Conservation (phyloP, 1,140 invertebrate genomes). For the Tribolium castaneum region DNA sequence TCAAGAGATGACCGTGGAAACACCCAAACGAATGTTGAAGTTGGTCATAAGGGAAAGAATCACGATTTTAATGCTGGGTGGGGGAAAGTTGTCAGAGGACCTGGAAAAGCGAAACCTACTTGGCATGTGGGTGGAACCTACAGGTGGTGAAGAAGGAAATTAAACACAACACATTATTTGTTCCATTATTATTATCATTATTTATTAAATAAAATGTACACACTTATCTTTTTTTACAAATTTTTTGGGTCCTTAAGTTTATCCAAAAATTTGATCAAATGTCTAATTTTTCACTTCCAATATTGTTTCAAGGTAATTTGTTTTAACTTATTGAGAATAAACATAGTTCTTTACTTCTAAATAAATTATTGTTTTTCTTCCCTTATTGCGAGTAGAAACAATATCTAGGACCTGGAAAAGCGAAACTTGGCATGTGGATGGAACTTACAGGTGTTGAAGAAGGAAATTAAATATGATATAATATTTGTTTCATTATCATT, state of each 20-base stretch:
- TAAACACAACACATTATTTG: not conserved
- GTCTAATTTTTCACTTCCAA: too few relatives aligned
- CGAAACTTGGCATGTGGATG: constrained; percentile 13
- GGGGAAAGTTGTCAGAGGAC: constrained; percentile 6
- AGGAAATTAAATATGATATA: not conserved
- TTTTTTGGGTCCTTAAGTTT: too few relatives aligned
- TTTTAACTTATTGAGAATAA: too few relatives aligned
- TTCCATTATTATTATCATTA: too few relatives aligned
- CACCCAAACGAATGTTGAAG: not conserved
- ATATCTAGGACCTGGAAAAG: not conserved
- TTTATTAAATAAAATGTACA: too few relatives aligned
- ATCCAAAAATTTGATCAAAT: too few relatives aligned
- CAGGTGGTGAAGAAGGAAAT: not conserved
- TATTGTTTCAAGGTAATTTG: too few relatives aligned
- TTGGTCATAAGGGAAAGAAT: constrained; percentile 5
- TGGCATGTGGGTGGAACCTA: constrained; percentile 15
- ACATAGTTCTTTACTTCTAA: too few relatives aligned
- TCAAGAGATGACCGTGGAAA: not conserved
- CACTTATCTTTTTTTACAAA: too few relatives aligned
- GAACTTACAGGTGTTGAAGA: constrained; percentile 5
- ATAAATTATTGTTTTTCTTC: too few relatives aligned
- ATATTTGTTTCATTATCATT: too few relatives aligned
- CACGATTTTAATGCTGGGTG: constrained; percentile 12
- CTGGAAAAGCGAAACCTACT: constrained; percentile 1
- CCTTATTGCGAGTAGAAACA: too few relatives aligned